These are phyloP conservation scores for Chrysochloris asiatica DNA, from an alignment of 2,113 vertebrate genomes.

Conservation along the genomic window DNA sequence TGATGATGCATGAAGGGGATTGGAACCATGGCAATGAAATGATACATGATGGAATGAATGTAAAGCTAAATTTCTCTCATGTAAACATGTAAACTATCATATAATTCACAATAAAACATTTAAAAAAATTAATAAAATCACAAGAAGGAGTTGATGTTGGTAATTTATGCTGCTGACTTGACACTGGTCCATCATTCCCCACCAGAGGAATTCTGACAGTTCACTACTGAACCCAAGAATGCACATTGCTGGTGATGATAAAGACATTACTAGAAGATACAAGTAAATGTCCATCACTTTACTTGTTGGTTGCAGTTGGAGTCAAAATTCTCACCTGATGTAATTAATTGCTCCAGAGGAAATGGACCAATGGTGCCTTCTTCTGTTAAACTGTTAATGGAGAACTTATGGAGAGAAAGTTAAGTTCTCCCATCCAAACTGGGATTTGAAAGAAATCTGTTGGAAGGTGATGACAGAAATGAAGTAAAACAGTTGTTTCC, in stretches of 20 bases:
- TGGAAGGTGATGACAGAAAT: conserved; percentile 99
- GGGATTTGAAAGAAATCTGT: conserved; percentile 98
- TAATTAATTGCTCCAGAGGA: conserved; percentile 88
- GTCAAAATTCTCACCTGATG: conserved; percentile 82
- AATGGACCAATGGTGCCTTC: conserved; percentile 84
- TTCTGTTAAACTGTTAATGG: conserved; percentile 92
- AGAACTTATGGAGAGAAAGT: conserved; percentile 93
- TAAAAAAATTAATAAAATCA: no score
- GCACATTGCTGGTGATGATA: background rate
- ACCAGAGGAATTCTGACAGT: background rate
- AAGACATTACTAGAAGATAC: conserved; percentile 69
- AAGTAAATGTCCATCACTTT: conserved; percentile 66
- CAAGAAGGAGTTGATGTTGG: conserved; percentile 61
- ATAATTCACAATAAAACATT: no score
- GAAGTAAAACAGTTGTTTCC: conserved; percentile 99
- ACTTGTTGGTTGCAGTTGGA: conserved; percentile 74
- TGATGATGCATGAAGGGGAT: no score
- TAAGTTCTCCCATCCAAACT: conserved; percentile 92
- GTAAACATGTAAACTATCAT: no score
- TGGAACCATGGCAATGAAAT: no score
- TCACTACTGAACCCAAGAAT: background rate
- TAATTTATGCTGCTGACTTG: background rate
- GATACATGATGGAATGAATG: no score
- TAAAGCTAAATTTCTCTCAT: no score
- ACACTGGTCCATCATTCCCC: background rate